These are phyloP conservation scores for Macroteleia sp. DNA, from an alignment of 2,888 invertebrate genomes.

Conservation along the genomic window DNA sequence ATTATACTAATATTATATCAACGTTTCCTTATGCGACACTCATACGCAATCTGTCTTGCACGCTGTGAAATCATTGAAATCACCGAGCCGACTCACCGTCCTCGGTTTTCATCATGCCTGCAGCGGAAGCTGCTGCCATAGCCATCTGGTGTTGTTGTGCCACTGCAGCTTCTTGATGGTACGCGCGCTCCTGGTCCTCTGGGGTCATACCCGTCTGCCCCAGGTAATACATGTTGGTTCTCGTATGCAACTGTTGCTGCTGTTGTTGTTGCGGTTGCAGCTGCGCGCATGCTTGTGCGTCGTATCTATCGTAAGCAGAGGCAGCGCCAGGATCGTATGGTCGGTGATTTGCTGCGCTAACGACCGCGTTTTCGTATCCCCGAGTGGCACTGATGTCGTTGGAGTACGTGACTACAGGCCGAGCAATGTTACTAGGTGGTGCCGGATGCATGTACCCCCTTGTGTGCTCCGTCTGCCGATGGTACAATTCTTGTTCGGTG, in stretches of 20 bases:
- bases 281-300: constrained; percentile 83
- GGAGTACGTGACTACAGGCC: constrained; percentile 86
- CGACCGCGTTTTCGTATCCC: constrained; percentile 85
- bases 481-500: constrained; percentile 80
- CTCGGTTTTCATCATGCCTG: constrained; percentile 89
- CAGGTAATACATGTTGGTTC: constrained; percentile 87
- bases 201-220: constrained; percentile 85
- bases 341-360: constrained; percentile 85
- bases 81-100: too few relatives aligned
- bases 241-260: constrained; percentile 83
- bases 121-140: constrained; percentile 86
- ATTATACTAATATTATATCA: too few relatives aligned
- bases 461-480: constrained; percentile 78
- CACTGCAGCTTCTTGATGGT: constrained; percentile 86
- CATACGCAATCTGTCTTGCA: too few relatives aligned
- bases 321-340: constrained; percentile 87
- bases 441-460: constrained; percentile 80
- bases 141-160: constrained; percentile 85
- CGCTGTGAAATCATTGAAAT: background rate
- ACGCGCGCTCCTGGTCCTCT: constrained; percentile 87
- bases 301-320: constrained; percentile 88
- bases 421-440: constrained; percentile 84
- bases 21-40: too few relatives aligned
- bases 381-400: constrained; percentile 84
- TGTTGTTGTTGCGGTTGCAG: constrained; percentile 82